These are phyloP conservation scores for Limosa lapponica DNA, from an alignment of 2,797 vertebrate genomes.

Conservation along the genomic window DNA sequence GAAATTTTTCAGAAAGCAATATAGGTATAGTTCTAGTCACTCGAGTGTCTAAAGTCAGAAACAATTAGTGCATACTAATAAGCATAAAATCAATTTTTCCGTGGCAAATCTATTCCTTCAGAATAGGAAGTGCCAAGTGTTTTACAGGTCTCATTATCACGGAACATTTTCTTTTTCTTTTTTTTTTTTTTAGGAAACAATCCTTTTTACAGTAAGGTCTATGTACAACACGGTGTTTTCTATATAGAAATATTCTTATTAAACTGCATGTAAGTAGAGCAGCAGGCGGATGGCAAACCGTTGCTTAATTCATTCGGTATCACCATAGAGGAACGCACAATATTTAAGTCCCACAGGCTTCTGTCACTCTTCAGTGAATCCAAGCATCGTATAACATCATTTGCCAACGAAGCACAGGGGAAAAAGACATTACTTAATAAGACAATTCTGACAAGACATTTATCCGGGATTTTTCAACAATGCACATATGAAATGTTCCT, in stretches of 20 bases:
- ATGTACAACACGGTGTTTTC: conserved; percentile 49
- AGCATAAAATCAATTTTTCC: conserved; percentile 48
- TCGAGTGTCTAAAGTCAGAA: conserved; percentile 39
- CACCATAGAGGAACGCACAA: conserved; percentile 57
- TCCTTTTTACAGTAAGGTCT: conserved; percentile 61
- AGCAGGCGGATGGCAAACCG: conserved; percentile 53
- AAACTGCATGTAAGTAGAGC: conserved; percentile 41
- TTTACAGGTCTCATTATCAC: conserved; percentile 62
- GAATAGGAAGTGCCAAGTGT: conserved; percentile 52
- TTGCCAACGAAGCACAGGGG: conserved; percentile 76
- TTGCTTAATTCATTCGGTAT: conserved; percentile 65
- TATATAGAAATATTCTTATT: conserved; percentile 51
- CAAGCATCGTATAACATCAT: conserved; percentile 76
- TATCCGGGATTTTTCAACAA: conserved; percentile 77
- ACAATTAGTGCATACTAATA: conserved; percentile 64
- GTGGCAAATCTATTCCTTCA: conserved; percentile 51
- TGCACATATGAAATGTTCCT: conserved; percentile 75
- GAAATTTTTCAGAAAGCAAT: conserved; percentile 26
- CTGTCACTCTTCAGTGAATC: conserved; percentile 77
- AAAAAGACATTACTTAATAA: conserved; percentile 79
- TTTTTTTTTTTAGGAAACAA: conserved; percentile 54
- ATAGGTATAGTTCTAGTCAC: conserved; percentile 36
- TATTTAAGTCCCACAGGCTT: conserved; percentile 76
- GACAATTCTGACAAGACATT: conserved; percentile 81
- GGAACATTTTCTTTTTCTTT: conserved; percentile 18